A percentile compares a stretch with the other conserved stretches of the same genome.
phyloP scores from a whole-genome alignment of 1,140 invertebrate genomes.

The Galendromus occidentalis region DNA sequence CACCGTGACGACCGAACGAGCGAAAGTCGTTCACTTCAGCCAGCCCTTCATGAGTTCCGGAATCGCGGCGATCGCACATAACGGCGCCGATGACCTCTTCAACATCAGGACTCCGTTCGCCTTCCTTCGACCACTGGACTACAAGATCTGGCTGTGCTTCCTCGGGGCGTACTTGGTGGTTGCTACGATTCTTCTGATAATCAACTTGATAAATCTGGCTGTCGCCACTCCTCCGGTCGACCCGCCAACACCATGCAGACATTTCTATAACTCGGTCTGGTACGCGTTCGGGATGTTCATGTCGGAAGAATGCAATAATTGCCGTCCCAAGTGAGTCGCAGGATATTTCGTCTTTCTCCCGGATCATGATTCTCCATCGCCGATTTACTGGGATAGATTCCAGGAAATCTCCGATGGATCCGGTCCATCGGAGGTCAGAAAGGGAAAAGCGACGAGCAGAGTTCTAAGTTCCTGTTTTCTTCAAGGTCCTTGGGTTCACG shows the following conservation, averaged over 20 bases:
- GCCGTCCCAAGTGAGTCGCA: conserved; percentile 6
- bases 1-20: conserved; percentile 73
- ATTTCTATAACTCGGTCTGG: conserved; percentile 6
- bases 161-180: neutral
- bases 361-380: no score
- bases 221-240: conserved; percentile 1
- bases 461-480: no score
- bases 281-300: conserved; percentile 10
- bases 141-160: conserved; percentile 1
- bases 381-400: no score
- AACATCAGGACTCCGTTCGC: conserved; percentile 3
- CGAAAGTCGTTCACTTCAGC: conserved; percentile 77
- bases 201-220: conserved; percentile 5
- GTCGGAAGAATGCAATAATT: conserved; percentile 10
- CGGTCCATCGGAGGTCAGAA: no score
- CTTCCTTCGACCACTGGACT: conserved; percentile 2
- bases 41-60: conserved; percentile 88
- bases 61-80: neutral
- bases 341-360: no score
- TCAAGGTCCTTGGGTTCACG: neutral
- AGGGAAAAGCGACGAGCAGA: no score
- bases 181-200: neutral
- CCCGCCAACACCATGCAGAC: neutral
- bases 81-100: neutral
- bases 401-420: no score